These are phyloP conservation scores for Cichlasoma orientale DNA, from an alignment of 2,797 vertebrate species.

Conservation along the genomic window DNA sequence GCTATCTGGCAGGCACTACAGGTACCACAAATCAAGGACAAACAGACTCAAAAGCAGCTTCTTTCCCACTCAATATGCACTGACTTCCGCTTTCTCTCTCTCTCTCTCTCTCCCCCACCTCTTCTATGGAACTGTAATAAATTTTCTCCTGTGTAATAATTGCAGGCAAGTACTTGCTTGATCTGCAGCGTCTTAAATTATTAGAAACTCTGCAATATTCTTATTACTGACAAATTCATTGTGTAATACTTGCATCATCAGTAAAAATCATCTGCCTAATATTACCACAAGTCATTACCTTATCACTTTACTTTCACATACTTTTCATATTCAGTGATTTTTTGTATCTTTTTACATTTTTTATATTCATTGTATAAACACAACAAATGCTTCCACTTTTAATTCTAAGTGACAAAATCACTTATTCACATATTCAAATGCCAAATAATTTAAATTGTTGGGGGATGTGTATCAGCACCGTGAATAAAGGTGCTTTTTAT, in stretches of 20 bases:
- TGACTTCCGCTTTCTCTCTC: too few species aligned
- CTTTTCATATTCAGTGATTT: background rate
- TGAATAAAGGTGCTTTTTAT: background rate
- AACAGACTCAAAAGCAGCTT: background rate
- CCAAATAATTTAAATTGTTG: background rate
- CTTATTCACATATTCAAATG: background rate
- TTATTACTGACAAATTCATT: too few species aligned
- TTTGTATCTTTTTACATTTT: too few species aligned
- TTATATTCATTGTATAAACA: background rate
- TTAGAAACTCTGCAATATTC: too few species aligned
- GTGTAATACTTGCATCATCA: background rate
- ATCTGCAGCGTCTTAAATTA: too few species aligned
- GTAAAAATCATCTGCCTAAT: background rate
- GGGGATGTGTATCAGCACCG: background rate
- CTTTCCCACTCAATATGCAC: background rate
- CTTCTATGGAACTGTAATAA: too few species aligned
- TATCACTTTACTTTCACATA: background rate
- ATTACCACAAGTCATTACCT: background rate
- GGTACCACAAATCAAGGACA: background rate
- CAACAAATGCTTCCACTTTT: background rate
- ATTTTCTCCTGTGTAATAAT: too few species aligned
- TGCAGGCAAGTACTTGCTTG: too few species aligned
- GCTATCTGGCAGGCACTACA: background rate
- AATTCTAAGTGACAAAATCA: background rate
- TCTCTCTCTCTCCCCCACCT: too few species aligned